Conservation (phyloP, 2,888 invertebrate species). For the Cephalotes varians region DNA sequence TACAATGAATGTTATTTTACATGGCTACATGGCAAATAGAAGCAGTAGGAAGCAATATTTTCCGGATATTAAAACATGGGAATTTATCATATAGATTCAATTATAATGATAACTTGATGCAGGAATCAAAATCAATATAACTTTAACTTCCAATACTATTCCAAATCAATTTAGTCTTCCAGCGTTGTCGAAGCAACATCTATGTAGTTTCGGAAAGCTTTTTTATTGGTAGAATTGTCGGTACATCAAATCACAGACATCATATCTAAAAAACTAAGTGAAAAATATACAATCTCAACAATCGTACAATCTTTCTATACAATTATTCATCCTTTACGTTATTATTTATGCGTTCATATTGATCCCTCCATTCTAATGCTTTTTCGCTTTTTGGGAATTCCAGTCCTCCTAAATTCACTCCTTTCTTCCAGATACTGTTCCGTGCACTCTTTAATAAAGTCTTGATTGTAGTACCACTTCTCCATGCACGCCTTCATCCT, state of each 20-base stretch:
- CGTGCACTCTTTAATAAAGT: slow-evolving; percentile 91
- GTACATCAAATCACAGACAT: neutral
- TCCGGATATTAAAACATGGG: too few species aligned
- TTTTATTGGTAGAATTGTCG: neutral
- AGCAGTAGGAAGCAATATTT: neutral
- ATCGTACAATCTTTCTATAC: neutral
- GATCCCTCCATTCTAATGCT: neutral
- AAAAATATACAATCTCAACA: neutral
- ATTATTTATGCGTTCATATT: neutral
- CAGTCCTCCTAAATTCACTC: slow-evolving; percentile 93
- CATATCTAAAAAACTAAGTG: neutral
- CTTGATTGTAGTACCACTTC: slow-evolving; percentile 92
- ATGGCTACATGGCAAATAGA: neutral
- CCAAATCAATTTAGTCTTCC: neutral
- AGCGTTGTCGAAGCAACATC: neutral
- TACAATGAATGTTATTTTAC: neutral
- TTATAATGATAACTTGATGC: neutral
- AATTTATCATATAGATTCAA: neutral
- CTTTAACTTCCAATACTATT: neutral
- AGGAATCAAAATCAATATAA: neutral
- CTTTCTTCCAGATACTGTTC: slow-evolving; percentile 93
- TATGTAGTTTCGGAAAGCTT: neutral
- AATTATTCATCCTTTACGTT: too few species aligned
- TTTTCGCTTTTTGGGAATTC: slow-evolving; percentile 86
- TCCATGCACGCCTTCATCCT: slow-evolving; percentile 90